phyloP scores from a whole-genome alignment of 2,113 vertebrate genomes.

The Corvus moneduloides region DNA sequence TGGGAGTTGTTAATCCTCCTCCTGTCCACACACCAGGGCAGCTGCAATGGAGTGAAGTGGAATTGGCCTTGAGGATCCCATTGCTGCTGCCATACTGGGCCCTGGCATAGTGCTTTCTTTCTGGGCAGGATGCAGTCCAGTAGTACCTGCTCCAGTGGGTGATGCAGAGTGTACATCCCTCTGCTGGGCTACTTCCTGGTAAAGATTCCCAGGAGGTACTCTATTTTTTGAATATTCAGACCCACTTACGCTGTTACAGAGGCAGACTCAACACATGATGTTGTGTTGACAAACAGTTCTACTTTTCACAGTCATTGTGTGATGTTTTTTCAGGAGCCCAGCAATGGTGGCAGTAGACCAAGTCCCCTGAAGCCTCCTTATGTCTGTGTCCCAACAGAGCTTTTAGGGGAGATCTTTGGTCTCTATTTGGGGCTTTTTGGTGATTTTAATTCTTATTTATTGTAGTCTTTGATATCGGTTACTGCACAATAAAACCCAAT shows the following conservation, averaged over 20 bases:
- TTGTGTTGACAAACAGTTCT: background rate
- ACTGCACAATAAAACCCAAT: background rate
- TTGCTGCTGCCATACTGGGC: background rate
- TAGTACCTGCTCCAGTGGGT: background rate
- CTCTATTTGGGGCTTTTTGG: background rate
- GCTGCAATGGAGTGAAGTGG: background rate
- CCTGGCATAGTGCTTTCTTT: background rate
- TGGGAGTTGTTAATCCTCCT: background rate
- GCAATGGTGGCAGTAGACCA: background rate
- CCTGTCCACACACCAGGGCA: background rate
- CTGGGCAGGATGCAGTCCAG: background rate
- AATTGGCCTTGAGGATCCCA: background rate
- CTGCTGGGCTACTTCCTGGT: background rate
- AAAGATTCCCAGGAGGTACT: background rate
- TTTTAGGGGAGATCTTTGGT: background rate
- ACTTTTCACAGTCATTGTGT: background rate
- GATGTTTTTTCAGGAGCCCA: background rate
- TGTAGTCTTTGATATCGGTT: fast-evolving
- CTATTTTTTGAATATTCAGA: background rate
- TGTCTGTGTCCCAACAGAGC: background rate
- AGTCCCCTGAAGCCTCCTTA: background rate
- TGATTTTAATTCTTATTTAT: background rate
- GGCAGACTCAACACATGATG: background rate
- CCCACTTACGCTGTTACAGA: background rate
- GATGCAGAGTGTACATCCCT: background rate